Conservation (phyloP, 2,797 vertebrate species). For the Ptychobarbus kaznakovi region DNA sequence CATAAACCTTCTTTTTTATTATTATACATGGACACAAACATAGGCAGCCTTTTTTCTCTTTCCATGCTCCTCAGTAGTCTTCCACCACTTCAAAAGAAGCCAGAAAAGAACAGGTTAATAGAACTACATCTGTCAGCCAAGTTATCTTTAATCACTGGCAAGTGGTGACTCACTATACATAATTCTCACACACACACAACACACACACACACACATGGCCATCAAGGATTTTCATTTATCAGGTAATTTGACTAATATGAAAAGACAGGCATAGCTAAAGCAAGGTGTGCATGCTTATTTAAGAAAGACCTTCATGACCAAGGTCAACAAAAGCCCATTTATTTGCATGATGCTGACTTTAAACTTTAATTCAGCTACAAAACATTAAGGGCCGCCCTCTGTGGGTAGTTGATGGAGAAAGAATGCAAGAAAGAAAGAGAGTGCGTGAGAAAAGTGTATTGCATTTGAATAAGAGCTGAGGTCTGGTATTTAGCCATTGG, state of each 20-base stretch:
- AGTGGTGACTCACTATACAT: background rate
- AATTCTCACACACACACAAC: constrained; percentile 1
- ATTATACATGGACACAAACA: background rate
- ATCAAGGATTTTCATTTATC: constrained; percentile 38
- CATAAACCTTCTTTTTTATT: background rate
- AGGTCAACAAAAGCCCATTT: constrained; percentile 31
- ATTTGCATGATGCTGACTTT: constrained; percentile 53
- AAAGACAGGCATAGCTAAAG: constrained; percentile 36
- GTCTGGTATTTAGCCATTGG: constrained; percentile 32
- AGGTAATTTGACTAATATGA: constrained; percentile 16
- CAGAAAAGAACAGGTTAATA: background rate
- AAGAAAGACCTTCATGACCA: constrained; percentile 32
- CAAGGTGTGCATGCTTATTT: constrained; percentile 37
- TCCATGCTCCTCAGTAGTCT: background rate
- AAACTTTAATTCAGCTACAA: constrained; percentile 22
- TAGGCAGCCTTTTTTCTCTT: background rate
- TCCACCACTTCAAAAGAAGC: background rate
- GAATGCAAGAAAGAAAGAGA: background rate
- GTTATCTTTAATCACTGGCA: constrained; percentile 22
- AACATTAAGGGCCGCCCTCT: constrained; percentile 33
- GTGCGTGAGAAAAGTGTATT: background rate
- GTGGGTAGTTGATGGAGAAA: constrained; percentile 17
- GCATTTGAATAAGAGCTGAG: constrained; percentile 52
- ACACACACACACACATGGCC: constrained; percentile 17
- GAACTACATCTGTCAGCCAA: constrained; percentile 26